phyloP scores from a whole-genome alignment of 2,797 vertebrate species.

The Anableps anableps region DNA sequence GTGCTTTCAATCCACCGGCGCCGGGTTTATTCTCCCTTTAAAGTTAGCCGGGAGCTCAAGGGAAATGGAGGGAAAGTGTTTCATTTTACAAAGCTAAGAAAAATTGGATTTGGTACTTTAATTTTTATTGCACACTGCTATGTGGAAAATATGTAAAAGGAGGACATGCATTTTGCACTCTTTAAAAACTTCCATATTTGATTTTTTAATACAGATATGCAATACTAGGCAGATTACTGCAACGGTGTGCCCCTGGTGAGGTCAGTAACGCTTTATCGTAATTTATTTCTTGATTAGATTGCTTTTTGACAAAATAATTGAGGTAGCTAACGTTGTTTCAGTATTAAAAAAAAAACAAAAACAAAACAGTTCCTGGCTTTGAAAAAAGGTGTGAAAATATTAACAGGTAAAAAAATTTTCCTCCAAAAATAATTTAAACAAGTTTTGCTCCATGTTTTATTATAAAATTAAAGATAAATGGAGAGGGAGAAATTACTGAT shows the following conservation, averaged over 20 bases:
- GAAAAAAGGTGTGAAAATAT: background rate
- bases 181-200: background rate
- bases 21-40: background rate
- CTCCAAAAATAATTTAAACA: background rate
- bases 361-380: background rate
- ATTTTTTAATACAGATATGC: background rate
- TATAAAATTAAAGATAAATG: background rate
- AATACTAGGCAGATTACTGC: background rate
- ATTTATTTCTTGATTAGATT: background rate
- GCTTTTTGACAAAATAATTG: background rate
- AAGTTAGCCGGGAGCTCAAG: constrained; percentile 7
- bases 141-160: background rate
- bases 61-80: background rate
- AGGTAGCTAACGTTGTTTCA: background rate
- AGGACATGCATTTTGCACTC: background rate
- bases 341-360: background rate
- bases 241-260: background rate
- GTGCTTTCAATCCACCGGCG: background rate
- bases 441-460: background rate
- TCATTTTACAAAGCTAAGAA: background rate
- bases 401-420: background rate
- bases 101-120: background rate
- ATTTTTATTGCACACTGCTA: background rate
- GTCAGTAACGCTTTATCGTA: background rate
- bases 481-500: background rate